These are phyloP conservation scores for Cerastoderma edule DNA, from an alignment of 2,888 invertebrate genomes.

Conservation along the genomic window DNA sequence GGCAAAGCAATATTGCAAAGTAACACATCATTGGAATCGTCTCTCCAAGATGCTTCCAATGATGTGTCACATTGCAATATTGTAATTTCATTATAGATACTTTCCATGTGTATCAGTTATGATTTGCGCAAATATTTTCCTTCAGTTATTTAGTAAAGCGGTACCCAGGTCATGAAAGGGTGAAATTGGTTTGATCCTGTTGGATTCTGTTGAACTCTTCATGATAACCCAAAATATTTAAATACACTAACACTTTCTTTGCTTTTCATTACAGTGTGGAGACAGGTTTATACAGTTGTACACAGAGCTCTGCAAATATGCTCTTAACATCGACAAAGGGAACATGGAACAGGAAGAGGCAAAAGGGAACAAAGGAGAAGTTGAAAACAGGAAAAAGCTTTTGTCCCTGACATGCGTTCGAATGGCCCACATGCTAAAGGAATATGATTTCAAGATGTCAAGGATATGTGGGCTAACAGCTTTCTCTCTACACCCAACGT, in stretches of 20 bases:
- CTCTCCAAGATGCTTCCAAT: no score
- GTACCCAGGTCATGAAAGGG: no score
- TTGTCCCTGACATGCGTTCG: slow-evolving; percentile 73
- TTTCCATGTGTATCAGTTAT: no score
- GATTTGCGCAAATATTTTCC: no score
- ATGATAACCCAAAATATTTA: no score
- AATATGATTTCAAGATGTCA: slow-evolving; percentile 70
- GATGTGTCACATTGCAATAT: no score
- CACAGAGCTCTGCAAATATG: slow-evolving; percentile 77
- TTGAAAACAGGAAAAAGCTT: slow-evolving; percentile 59
- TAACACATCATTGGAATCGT: no score
- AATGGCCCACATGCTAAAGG: slow-evolving; percentile 71
- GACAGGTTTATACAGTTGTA: slow-evolving; percentile 76
- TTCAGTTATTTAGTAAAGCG: no score
- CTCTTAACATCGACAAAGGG: slow-evolving; percentile 78
- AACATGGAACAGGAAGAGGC: slow-evolving; percentile 71
- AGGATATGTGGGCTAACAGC: slow-evolving; percentile 74
- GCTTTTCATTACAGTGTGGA: slow-evolving; percentile 73
- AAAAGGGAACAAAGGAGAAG: slow-evolving; percentile 64
- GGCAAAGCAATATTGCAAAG: no score
- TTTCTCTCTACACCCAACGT: slow-evolving; percentile 72
- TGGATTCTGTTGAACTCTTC: no score
- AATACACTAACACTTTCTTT: not conserved
- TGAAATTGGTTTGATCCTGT: no score
- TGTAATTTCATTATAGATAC: no score